A percentile compares a stretch with the other conserved stretches of the same genome.
Conservation (phyloP, 2,888 invertebrate species). For the Periphyllus acericola region DNA sequence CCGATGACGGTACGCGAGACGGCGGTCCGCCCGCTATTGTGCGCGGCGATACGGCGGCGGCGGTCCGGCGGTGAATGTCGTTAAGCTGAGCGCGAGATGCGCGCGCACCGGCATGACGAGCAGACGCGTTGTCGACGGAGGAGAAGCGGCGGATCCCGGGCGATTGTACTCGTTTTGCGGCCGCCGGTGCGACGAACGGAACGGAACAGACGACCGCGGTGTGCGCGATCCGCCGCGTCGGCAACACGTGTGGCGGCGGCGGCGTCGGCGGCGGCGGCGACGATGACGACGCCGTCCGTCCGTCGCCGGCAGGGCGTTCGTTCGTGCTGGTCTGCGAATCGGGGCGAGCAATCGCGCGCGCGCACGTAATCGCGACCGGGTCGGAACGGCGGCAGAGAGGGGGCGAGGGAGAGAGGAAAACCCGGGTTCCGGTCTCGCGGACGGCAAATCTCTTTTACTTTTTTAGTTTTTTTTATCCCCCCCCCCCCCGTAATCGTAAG, state of each 20-base stretch:
- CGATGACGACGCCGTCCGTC: not conserved
- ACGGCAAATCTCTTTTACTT: not conserved
- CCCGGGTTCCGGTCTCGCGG: conserved; percentile 9
- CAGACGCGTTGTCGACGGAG: not conserved
- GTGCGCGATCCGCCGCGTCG: conserved; percentile 57
- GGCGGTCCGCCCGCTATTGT: not conserved
- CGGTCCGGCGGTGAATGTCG: not conserved
- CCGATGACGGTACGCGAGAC: not conserved
- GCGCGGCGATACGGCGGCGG: not conserved
- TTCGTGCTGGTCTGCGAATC: not conserved
- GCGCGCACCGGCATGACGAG: not conserved
- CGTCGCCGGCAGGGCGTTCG: not conserved
- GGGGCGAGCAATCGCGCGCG: not conserved
- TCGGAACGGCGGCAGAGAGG: not conserved
- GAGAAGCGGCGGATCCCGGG: too few species aligned
- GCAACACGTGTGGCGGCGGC: conserved; percentile 57
- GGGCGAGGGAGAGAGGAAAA: not conserved
- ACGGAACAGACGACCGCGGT: not conserved
- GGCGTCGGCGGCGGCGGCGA: not conserved
- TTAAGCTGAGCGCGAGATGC: not conserved
- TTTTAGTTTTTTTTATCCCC: too few species aligned
- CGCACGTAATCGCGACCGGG: not conserved
- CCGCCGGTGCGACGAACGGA: not conserved
- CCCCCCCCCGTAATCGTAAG: too few species aligned
- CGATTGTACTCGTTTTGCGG: too few species aligned